Percentiles rank a stretch among this genome's conserved stretches.
These are phyloP conservation scores for Mythimna albipuncta DNA, from an alignment of 2,888 invertebrate species.

Conservation along the genomic window DNA sequence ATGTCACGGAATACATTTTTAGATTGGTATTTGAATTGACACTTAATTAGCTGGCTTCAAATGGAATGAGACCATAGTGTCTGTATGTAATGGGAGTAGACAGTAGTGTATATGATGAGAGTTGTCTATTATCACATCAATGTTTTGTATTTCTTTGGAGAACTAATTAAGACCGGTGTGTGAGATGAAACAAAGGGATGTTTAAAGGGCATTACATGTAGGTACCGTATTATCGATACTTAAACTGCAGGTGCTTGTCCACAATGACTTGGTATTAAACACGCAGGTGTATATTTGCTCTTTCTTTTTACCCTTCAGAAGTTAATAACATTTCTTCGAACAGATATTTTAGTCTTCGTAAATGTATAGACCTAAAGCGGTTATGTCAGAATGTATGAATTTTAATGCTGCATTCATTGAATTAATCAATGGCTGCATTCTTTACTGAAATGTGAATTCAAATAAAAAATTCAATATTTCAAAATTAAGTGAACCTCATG, in stretches of 20 bases:
- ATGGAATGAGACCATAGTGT: conserved; percentile 10
- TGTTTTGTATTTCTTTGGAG: conserved; percentile 1
- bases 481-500: not conserved
- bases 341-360: conserved; percentile 19
- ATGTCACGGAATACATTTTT: conserved; percentile 32
- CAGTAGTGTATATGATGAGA: too few species aligned
- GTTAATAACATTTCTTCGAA: conserved; percentile 34
- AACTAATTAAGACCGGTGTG: conserved; percentile 17
- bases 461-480: not conserved
- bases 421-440: too few species aligned
- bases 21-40: conserved; percentile 47
- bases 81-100: not conserved
- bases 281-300: conserved; percentile 48
- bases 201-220: conserved; percentile 20
- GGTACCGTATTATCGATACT: conserved; percentile 15
- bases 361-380: conserved; percentile 12
- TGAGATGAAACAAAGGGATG: conserved; percentile 21
- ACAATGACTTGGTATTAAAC: conserved; percentile 16
- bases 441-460: not conserved
- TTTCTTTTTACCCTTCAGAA: conserved; percentile 33
- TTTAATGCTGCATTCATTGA: conserved; percentile 14
- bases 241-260: conserved; percentile 44
- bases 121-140: conserved; percentile 5
- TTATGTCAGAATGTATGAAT: conserved; percentile 16
- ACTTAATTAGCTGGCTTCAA: conserved; percentile 27